Evolutionary conservation across 2,888 invertebrate species (phyloP).

Genomic region (Pachymerium ferrugineum): DNA sequence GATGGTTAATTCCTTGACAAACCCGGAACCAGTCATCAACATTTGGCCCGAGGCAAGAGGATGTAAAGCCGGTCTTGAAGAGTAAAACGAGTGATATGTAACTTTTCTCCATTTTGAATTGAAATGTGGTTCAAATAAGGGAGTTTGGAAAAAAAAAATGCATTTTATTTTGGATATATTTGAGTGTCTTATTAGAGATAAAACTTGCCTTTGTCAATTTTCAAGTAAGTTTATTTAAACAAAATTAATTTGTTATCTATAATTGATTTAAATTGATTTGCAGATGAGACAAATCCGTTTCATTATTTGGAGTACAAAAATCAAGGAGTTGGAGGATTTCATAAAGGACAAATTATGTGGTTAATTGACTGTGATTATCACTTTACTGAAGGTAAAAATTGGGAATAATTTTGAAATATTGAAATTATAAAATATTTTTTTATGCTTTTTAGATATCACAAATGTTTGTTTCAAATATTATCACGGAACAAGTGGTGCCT

Average conservation of each 20-base stretch:
- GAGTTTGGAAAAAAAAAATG: no score
- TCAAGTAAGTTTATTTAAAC: not conserved
- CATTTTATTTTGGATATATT: not conserved
- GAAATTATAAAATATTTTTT: not conserved
- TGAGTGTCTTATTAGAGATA: not conserved
- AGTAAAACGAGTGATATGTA: not conserved
- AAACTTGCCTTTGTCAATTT: not conserved
- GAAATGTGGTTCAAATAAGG: no score
- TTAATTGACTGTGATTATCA: constrained; percentile 44
- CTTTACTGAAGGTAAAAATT: constrained; percentile 44
- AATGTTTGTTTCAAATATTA: constrained; percentile 50
- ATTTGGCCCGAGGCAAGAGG: not conserved
- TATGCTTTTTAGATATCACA: constrained; percentile 42
- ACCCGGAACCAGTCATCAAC: not conserved
- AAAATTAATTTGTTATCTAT: not conserved
- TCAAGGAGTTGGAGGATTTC: constrained; percentile 45
- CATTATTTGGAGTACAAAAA: constrained; percentile 47
- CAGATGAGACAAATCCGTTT: constrained; percentile 43
- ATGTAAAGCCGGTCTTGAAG: not conserved
- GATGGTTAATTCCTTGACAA: not conserved
- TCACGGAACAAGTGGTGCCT: constrained; percentile 47
- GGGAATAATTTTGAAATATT: not conserved
- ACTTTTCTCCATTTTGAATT: no score
- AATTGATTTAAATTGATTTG: not conserved
- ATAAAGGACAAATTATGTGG: constrained; percentile 47